These are phyloP conservation scores for Cynaeus angustus DNA, from an alignment of 2,888 invertebrate species.

Conservation along the genomic window DNA sequence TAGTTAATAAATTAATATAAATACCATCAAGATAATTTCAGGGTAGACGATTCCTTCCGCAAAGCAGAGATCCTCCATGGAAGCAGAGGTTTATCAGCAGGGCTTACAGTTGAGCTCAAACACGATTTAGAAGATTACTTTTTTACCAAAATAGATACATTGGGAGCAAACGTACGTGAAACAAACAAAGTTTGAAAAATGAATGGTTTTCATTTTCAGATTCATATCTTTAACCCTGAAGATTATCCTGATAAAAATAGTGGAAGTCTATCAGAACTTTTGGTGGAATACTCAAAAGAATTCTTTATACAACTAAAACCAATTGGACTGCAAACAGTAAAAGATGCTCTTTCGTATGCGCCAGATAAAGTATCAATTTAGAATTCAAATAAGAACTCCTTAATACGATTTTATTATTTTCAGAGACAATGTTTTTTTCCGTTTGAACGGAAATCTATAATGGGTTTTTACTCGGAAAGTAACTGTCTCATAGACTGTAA, in stretches of 20 bases:
- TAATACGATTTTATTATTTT: background rate
- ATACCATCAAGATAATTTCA: background rate
- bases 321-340: background rate
- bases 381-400: background rate
- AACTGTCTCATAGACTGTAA: background rate
- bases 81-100: constrained; percentile 64
- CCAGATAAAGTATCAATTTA: background rate
- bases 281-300: constrained; percentile 1
- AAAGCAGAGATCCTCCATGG: constrained; percentile 25
- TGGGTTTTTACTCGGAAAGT: background rate
- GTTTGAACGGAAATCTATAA: background rate
- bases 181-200: background rate
- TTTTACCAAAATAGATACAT: constrained; percentile 71
- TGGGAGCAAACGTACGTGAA: constrained; percentile 75
- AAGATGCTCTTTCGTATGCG: background rate
- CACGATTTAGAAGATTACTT: constrained; percentile 76
- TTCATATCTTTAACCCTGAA: background rate
- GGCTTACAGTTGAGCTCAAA: constrained; percentile 76
- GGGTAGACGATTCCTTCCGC: background rate
- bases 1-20: background rate
- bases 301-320: constrained; percentile 3
- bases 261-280: background rate
- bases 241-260: background rate
- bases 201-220: constrained; percentile 24
- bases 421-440: constrained; percentile 10